phyloP scores from a whole-genome alignment of 1,140 invertebrate genomes.

The Leptopilina clavipes region DNA sequence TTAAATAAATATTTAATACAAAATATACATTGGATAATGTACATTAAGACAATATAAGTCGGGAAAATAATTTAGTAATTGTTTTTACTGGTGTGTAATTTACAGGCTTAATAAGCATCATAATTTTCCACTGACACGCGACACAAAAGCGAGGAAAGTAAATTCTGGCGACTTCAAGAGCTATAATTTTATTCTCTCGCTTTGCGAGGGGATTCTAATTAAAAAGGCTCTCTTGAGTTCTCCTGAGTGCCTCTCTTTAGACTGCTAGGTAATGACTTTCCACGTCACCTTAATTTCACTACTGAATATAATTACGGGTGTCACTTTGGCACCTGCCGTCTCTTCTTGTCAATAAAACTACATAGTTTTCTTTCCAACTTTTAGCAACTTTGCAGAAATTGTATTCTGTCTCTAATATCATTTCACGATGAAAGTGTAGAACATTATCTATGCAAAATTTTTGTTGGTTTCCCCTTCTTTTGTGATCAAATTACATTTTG shows the following conservation, averaged over 20 bases:
- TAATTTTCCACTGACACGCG: conserved; percentile 29
- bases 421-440: no score
- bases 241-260: conserved; percentile 44
- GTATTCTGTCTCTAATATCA: no score
- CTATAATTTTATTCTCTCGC: conserved; percentile 58
- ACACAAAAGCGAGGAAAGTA: conserved; percentile 51
- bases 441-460: no score
- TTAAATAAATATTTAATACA: no score
- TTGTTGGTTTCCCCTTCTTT: no score
- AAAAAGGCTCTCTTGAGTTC: conserved; percentile 56
- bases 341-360: conserved; percentile 49
- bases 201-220: conserved; percentile 59
- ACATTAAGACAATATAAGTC: neutral
- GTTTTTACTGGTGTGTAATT: neutral
- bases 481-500: no score
- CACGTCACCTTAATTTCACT: conserved; percentile 54
- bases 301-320: conserved; percentile 51
- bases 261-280: conserved; percentile 41
- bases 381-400: neutral
- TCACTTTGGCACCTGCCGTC: conserved; percentile 48
- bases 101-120: neutral
- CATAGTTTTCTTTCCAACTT: conserved; percentile 39
- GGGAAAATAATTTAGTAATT: neutral
- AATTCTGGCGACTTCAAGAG: conserved; percentile 56
- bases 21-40: no score